Evolutionary conservation across 2,888 invertebrate species (phyloP), one percentile per base, ranked within the genome.

Genomic region (Emmelina monodactyla): DNA sequence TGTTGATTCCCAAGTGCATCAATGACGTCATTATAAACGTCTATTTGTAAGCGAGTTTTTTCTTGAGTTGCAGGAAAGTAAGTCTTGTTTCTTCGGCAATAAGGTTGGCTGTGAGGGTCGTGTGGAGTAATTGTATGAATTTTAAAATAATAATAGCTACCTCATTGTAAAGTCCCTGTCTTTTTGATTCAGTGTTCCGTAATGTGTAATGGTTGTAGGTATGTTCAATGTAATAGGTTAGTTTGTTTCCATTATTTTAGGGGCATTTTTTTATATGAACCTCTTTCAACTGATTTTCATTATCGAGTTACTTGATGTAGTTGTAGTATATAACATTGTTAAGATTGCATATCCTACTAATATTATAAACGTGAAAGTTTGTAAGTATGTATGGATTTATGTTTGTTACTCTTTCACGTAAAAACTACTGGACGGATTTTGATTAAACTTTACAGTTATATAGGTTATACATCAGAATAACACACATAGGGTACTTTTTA

Each of bases 121-220:
- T 10, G 11, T n/a, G 25, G 3, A 7, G 9, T 25, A 25, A 50
- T 56, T 62, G 54, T 68, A 70, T 70, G 69, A 72, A 68, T 72
- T 75, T 71, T 62, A 67, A 72, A 71, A 68, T 73, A 72, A 73
- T 72, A 71, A 71, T 65, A 65, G 67, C 62, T n/a, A n/a, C n/a
- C n/a, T 71, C 68, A 71, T 66, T 58, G 54, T 52, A 35, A 49
- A 47, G 51, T 62, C 69, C 67, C 73, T 62, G 71, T 75, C 70
- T 73, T 73, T 75, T 67, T 54, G 60, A 59, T 56, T 53, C 63
- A 59, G 49, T 61, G 66, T 69, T 58, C 58, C 69, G 65, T 62
- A 51, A 58, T 59, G 54, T 54, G 25, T 10, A n/a, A 25, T 11
- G 25, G 25, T 25, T 11, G n/a, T 25, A 25, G n/a, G 25, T 4